Evolutionary conservation across 2,113 vertebrate genomes (phyloP), one percentile per base, ranked within the genome.

Genomic region (Callorhinus ursinus): DNA sequence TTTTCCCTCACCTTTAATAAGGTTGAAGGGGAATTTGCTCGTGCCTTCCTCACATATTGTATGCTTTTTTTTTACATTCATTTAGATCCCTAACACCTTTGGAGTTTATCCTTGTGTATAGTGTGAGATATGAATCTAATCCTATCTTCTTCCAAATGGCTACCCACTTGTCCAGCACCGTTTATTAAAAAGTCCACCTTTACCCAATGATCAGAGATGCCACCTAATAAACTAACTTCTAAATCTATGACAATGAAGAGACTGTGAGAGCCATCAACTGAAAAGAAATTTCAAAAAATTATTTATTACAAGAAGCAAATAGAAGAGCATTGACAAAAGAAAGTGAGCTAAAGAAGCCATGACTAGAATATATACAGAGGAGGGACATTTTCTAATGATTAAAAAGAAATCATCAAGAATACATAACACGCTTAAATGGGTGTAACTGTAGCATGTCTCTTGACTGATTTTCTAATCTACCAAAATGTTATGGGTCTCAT

Each of bases 381-480:
- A 91, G 0, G 7, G 28, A 39, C 8, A 65, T 79, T 91, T 86
- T 72, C 65, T 39, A 79, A 59, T 24, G 46, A 71, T 46, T 10
- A 42, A 83, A 67, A 42, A 16, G 22, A 86, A 86, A 39, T 93
- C 55, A 88, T 69, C 81, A 80, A 95, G 65, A 88, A 49, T 67
- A 76, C 13, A 36, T 18, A 80, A 22, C 46, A 61, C n/a, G 57
- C 19, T 95, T 96, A 79, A 96, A 74, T 63, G 36, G 59, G 4
- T 12, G 15, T 39, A 89, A 59, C 4, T 74, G 5, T 42, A 55
- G 2, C 26, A 7, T 42, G 12, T 36, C 33, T 80, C 42, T 51
- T 87, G 22, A 65, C 83, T 88, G 9, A 63, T 55, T 95, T 93
- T 92, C 80, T 77, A 84, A 93, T 72, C 76, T 91, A 88, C 94